These are phyloP conservation scores for Lutjanus erythropterus DNA, from an alignment of 2,113 vertebrate species.

Conservation along the genomic window DNA sequence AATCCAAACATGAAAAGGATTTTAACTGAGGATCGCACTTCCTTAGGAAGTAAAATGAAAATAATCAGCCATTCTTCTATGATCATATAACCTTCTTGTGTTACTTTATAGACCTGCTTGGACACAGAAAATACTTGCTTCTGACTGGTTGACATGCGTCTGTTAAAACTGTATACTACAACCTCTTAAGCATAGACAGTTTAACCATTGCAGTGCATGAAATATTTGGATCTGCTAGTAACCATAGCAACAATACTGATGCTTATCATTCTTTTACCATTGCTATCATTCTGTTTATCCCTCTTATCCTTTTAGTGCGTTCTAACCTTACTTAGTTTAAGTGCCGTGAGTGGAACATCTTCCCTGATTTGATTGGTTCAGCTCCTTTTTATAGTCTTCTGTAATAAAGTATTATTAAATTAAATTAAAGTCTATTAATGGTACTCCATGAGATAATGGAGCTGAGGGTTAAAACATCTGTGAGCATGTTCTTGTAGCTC, in stretches of 20 bases:
- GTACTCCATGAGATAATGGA: slow-evolving; percentile 51
- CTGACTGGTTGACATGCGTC: too few relatives aligned
- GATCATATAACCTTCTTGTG: too few relatives aligned
- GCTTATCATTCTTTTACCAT: neutral
- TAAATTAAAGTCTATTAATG: slow-evolving; percentile 72
- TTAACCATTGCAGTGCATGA: neutral
- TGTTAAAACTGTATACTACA: too few relatives aligned
- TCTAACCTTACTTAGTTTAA: neutral
- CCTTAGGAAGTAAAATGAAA: too few relatives aligned
- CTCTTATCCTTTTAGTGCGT: neutral
- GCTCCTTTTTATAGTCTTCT: slow-evolving; percentile 37
- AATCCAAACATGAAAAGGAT: too few relatives aligned
- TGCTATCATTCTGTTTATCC: neutral
- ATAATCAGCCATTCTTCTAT: too few relatives aligned
- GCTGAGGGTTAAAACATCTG: slow-evolving; percentile 60
- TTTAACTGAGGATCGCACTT: too few relatives aligned
- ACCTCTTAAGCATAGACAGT: too few relatives aligned
- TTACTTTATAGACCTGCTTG: too few relatives aligned
- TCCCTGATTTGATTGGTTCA: slow-evolving; percentile 40
- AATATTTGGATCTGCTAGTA: slow-evolving; percentile 3
- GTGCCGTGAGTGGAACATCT: slow-evolving; percentile 7
- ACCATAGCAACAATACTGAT: slow-evolving; percentile 39
- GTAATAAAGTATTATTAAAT: slow-evolving; percentile 64
- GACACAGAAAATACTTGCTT: too few relatives aligned
- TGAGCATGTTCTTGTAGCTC: slow-evolving; percentile 59